A percentile compares a stretch with the other conserved stretches of the same genome.
Evolutionary conservation across 2,113 vertebrate genomes (phyloP).

Genomic region (Sciurus niger): DNA sequence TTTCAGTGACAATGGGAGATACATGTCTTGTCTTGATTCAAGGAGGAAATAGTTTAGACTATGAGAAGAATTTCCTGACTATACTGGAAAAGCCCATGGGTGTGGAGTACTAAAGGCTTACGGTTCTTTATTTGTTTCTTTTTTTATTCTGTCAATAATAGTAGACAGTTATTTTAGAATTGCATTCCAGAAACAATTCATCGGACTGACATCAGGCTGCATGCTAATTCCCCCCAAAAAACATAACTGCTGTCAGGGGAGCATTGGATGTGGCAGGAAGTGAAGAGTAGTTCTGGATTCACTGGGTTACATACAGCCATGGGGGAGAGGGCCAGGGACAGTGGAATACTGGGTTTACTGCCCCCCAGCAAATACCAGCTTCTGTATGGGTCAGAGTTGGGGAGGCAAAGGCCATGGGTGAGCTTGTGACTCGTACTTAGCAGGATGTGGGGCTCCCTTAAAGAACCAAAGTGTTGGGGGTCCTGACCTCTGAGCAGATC

Average conservation of each 20-base stretch:
- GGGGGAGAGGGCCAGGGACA: background rate
- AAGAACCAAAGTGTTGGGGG: background rate
- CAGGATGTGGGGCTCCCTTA: background rate
- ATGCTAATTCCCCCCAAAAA: background rate
- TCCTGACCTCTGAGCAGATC: background rate
- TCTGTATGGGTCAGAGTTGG: background rate
- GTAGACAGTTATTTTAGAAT: constrained; percentile 8
- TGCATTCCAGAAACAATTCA: background rate
- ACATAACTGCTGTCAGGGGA: background rate
- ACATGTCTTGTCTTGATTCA: background rate
- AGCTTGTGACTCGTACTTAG: background rate
- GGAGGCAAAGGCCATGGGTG: accelerated
- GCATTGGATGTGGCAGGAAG: background rate
- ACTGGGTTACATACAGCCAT: background rate
- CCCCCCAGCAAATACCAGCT: background rate
- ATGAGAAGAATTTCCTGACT: background rate
- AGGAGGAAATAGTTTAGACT: constrained; percentile 13
- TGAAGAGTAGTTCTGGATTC: background rate
- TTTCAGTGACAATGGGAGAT: background rate
- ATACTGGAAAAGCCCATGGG: background rate
- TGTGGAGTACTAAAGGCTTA: background rate
- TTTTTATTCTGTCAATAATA: background rate
- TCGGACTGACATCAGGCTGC: background rate
- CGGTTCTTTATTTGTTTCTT: background rate
- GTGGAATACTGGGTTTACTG: background rate